These are phyloP conservation scores for Triplophysa bombifrons DNA, from an alignment of 2,797 vertebrate genomes.

Conservation along the genomic window DNA sequence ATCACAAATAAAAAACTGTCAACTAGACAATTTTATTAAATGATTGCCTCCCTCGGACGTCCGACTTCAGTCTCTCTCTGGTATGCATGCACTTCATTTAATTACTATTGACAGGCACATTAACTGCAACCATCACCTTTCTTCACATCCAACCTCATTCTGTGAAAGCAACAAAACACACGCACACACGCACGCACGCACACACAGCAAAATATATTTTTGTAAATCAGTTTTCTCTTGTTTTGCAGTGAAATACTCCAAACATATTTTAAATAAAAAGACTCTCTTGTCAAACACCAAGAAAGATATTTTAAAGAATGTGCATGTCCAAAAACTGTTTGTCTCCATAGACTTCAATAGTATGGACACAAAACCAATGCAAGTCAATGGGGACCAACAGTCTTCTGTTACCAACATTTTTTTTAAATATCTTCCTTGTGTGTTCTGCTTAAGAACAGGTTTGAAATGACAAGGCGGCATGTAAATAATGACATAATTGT, in stretches of 20 bases:
- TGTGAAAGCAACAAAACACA: neutral
- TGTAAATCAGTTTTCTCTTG: neutral
- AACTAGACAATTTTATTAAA: conserved; percentile 20
- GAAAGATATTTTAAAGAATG: too few species aligned
- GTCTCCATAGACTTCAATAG: too few species aligned
- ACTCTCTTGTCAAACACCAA: too few species aligned
- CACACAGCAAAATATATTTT: conserved; percentile 5
- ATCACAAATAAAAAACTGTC: conserved; percentile 11
- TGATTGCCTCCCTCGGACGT: neutral
- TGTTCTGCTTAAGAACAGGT: too few species aligned
- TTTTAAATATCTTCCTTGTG: too few species aligned
- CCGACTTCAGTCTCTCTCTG: conserved; percentile 3
- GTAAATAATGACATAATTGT: too few species aligned
- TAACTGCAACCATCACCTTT: neutral
- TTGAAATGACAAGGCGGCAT: too few species aligned
- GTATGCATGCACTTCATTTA: conserved; percentile 32
- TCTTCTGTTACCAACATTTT: too few species aligned
- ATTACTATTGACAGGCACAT: conserved; percentile 44
- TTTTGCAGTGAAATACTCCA: neutral
- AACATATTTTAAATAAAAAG: neutral
- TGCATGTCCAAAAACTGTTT: too few species aligned
- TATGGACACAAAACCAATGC: too few species aligned
- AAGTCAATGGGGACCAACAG: too few species aligned
- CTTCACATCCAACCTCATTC: neutral
- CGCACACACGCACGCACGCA: neutral